Conservation (phyloP, 2,888 invertebrate genomes). For the Esperia sulphurella region DNA sequence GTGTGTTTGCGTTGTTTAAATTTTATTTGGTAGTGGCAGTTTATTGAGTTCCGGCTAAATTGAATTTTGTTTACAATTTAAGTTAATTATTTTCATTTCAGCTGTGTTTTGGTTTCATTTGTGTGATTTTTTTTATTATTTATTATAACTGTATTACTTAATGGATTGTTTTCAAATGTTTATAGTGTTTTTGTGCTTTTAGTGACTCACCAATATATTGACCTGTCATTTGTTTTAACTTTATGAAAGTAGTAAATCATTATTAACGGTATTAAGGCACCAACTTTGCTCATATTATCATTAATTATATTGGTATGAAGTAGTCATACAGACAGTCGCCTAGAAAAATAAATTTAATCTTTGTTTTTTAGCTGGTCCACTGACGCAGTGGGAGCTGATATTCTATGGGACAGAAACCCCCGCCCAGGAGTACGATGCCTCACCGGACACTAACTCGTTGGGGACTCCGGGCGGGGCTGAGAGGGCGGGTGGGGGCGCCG, state of each 20-base stretch:
- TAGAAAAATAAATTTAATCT: not conserved
- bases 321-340: not conserved
- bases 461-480: slow-evolving; percentile 35
- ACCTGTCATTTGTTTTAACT: not conserved
- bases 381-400: slow-evolving; percentile 89
- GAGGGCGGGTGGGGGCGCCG: slow-evolving; percentile 9
- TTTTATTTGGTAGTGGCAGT: slow-evolving; percentile 45
- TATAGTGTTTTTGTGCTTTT: not conserved
- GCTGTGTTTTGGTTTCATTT: slow-evolving; percentile 26
- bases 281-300: no score
- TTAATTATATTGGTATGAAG: not conserved
- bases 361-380: slow-evolving; percentile 73
- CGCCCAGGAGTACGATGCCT: slow-evolving; percentile 82
- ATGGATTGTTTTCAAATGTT: not conserved
- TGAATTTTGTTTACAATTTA: slow-evolving; percentile 30
- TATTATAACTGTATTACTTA: slow-evolving; percentile 5
- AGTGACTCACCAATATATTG: not conserved
- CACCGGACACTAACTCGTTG: slow-evolving; percentile 75
- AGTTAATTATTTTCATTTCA: slow-evolving; percentile 26
- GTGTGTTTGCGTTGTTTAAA: slow-evolving; percentile 53
- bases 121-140: slow-evolving; percentile 19
- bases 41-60: slow-evolving; percentile 35
- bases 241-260: no score
- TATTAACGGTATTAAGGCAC: no score
- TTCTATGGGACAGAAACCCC: slow-evolving; percentile 88